Evolutionary conservation across 2,797 vertebrate species (phyloP), one percentile per base, ranked within the genome.

Genomic region (Cossypha heuglini): DNA sequence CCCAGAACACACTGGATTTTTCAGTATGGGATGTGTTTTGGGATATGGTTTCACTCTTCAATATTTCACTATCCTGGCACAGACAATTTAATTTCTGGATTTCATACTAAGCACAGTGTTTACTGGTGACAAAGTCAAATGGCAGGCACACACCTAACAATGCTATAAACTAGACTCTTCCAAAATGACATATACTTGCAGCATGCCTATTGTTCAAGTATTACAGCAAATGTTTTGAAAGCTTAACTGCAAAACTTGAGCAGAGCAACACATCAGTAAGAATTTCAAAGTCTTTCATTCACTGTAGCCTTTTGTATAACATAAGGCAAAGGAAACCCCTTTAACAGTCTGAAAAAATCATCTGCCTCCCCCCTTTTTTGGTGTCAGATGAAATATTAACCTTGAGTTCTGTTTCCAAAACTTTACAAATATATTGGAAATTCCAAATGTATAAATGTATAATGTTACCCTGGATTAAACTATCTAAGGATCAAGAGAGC

Each of bases 141-240:
- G 17, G 24, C 83, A 94, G 51, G 18, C 58, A 42, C 3, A 1
- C 31, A 26, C 6, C 45, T 18, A 59, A 21, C 5, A 46, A 17
- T 10, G 29, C 54, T 33, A 9, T 6, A 28, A 54, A 49, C 11
- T 6, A 25, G 26, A 46, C 38, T 62, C 17, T 61, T 59, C 67
- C 61, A 57, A 79, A 85, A 87, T 64, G 33, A 48, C 38, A n/a
- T 8, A 12, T 9, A 51, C 8, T 18, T 71, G 15, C 19, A 80
- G 38, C 5, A 3, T 59, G 16, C 6, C 25, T 38, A 10, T 21
- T 33, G 29, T 40, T 80, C 45, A 62, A 69, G 24, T 38, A 88
- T 35, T 73, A 86, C 17, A 38, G 52, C 33, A 86, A 94, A 88
- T 38, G 7, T 73, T 90, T 88, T 52, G 33, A 86, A 92, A 80